Evolutionary conservation across 2,888 invertebrate genomes (phyloP), one percentile per base, ranked within the genome.

Genomic region (Zaprionus lineosus): DNA sequence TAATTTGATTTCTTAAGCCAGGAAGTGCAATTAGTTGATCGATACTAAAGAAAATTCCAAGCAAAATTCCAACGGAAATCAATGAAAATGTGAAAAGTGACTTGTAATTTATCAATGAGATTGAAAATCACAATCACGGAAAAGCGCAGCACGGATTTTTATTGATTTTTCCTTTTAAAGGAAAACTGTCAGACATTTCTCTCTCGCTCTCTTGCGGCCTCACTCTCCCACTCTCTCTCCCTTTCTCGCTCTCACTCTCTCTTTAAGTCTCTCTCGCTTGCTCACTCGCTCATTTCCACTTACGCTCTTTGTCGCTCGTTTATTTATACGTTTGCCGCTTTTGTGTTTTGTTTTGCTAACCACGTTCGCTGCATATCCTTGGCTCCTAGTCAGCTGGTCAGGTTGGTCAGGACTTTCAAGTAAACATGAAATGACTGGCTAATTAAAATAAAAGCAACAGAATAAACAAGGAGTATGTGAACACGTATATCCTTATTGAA

Each of bases 91-190:
- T 11, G 4, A 0, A 5, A 11, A 4, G 3, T 5, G 0, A 14
- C 11, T 14, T 29, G n/a, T n/a, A 39, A 37, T 44, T 15, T 9
- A 15, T 11, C 12, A 29, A 24, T 12, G 2, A 8, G 5, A 28
- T 9, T 18, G 5, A 6, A 37, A 40, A 43, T 12, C 50, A 28
- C 1, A 63, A 55, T n/a, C 19, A 28, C 11, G 18, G 18, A 47
- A 41, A 58, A 44, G 43, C 31, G 53, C 56, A 46, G 43, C 56
- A 65, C 19, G 37, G 39, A 53, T 47, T 60, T 59, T 72, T 81
- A 81, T 81, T 81, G 81, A 81, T 81, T 81, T 81, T 83, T 81
- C 83, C 65, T 68, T 24, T 61, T 60, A 36, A 58, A 63, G 58
- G 61, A 69, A 63, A 63, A 62, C 61, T 76, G 71, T 50, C 59